Evolutionary conservation across 53 echinoderm and acorn worm species (phyloP), one percentile per base, ranked within the genome.

Genomic region (Zoroaster sp.): DNA sequence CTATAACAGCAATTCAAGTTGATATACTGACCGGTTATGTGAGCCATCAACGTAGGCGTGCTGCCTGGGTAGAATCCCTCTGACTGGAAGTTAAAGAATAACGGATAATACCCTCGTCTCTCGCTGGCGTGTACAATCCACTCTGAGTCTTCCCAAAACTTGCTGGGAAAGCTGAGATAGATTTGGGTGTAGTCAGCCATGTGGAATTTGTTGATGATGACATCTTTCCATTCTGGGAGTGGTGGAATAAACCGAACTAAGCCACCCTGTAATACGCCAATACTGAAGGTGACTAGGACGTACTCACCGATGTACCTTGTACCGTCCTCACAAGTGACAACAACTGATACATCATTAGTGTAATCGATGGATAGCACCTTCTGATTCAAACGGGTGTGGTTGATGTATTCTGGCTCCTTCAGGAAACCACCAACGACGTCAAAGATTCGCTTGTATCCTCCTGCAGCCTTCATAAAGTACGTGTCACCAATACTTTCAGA

Each of bases 231-330:
- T 15, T 81, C 75, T 11, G 92, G 92, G 12, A 92, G 73, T 11
- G 65, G 6, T 0, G 92, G 92, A 25, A 67, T 38, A 12, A 92
- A 92, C 35, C 89, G 38, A 3, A 92, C 77, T 14, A 75, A 32
- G 77, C 74, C 63, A 34, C 69, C 66, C 32, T 93, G 93, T 8
- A 93, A 66, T 15, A 93, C 93, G 28, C 92, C 92, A 17, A 92
- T 38, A 21, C 92, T 92, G 77, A 92, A 92, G 18, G 92, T 92
- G 23, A 92, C 83, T 17, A 92, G 88, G 66, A 83, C 92, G 49
- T 83, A 77, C 28, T 92, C 92, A 1, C 68, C 92, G 9, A 76
- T 80, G 70, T 88, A 92, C 8, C 78, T 14, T 9, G 92, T 49
- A 7, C 92, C 92, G 44, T 92, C 92, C 15, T 20, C 47, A 30